A percentile compares a stretch with the other conserved stretches of the same genome.
Conservation (phyloP, 2,888 invertebrate genomes). For the Luperina nickerlii region DNA sequence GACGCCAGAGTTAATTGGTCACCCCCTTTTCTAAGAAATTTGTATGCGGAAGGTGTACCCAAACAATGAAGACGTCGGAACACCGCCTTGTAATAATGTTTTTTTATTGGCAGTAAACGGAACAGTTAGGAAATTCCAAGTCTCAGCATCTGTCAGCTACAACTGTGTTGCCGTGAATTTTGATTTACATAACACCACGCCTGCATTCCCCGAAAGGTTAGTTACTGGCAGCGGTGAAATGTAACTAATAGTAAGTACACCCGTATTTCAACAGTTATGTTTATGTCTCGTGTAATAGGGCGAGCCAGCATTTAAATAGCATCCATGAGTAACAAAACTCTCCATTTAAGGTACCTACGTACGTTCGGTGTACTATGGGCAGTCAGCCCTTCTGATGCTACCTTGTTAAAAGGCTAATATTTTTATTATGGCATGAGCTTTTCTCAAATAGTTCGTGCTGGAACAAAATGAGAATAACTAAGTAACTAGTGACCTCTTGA, state of each 20-base stretch:
- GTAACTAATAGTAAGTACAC: too few relatives aligned
- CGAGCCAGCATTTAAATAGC: neutral
- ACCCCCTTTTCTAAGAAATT: slow-evolving; percentile 20
- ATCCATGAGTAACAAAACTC: neutral
- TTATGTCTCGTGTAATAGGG: too few relatives aligned
- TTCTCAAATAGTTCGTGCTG: neutral
- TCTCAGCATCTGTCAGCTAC: neutral
- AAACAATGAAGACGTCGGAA: slow-evolving; percentile 35
- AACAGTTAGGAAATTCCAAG: neutral
- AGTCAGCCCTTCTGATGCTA: neutral
- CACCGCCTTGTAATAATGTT: neutral
- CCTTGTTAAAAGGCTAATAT: neutral
- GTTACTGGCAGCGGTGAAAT: too few relatives aligned
- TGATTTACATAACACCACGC: neutral
- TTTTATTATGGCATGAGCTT: neutral
- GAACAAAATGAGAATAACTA: neutral
- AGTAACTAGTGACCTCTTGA: neutral
- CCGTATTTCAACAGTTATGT: too few relatives aligned
- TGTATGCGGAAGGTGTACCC: slow-evolving; percentile 26
- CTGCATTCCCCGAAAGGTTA: too few relatives aligned
- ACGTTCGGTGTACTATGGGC: too few relatives aligned
- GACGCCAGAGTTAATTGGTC: slow-evolving; percentile 33
- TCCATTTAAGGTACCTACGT: neutral
- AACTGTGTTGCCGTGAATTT: neutral
- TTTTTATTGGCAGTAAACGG: slow-evolving; percentile 6